phyloP scores from a whole-genome alignment of 2,797 vertebrate genomes.

The Alcedo quadribrachys region DNA sequence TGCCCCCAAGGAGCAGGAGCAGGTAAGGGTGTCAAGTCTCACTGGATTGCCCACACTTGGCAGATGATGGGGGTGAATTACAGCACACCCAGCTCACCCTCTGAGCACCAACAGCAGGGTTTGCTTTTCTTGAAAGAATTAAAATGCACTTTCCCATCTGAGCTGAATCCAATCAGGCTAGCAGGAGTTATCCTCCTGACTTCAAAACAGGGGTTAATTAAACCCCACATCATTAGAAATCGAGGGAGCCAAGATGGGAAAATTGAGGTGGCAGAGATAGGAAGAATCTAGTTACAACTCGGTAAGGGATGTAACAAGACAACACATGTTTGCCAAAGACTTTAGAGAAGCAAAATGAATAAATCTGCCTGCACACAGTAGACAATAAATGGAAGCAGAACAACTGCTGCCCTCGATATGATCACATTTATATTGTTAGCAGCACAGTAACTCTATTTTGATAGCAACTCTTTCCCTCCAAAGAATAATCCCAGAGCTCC shows the following conservation, averaged over 20 bases:
- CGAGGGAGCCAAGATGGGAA: not conserved
- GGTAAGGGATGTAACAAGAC: not conserved
- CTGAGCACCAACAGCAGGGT: not conserved
- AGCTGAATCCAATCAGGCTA: not conserved
- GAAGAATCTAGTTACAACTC: not conserved
- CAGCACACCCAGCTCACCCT: not conserved
- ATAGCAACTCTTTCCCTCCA: not conserved
- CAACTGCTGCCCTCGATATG: not conserved
- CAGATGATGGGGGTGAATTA: not conserved
- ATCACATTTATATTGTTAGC: not conserved
- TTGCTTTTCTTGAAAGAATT: not conserved
- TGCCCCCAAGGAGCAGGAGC: not conserved
- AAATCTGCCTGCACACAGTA: not conserved
- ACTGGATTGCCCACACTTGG: not conserved
- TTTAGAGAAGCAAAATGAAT: not conserved
- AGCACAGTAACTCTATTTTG: not conserved
- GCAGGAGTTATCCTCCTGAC: not conserved
- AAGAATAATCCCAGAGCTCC: not conserved
- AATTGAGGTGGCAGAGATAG: not conserved
- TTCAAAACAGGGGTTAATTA: not conserved
- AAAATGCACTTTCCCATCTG: not conserved
- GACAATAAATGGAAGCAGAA: not conserved
- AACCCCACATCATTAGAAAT: not conserved
- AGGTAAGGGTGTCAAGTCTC: not conserved
- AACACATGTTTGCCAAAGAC: not conserved